These are phyloP conservation scores for Tetropium fuscum DNA, from an alignment of 2,888 invertebrate genomes.

Conservation along the genomic window DNA sequence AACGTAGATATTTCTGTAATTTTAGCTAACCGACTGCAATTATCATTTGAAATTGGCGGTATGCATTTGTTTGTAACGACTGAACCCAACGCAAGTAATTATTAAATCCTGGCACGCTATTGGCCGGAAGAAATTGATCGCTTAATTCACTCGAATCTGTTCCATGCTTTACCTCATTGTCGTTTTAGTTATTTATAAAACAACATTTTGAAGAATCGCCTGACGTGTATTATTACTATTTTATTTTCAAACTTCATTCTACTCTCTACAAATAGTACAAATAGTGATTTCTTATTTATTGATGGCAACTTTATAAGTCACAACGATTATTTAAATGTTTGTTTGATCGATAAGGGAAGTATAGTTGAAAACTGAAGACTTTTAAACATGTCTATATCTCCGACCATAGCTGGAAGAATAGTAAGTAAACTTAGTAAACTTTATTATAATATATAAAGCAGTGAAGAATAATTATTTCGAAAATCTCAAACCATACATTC, in stretches of 20 bases:
- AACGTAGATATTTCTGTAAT: too few species aligned
- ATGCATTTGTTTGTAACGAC: conserved; percentile 21
- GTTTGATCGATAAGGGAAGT: conserved; percentile 20
- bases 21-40: too few species aligned
- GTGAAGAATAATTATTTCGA: too few species aligned
- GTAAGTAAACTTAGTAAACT: conserved; percentile 25
- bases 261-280: too few species aligned
- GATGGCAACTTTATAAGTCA: too few species aligned
- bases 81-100: conserved; percentile 11
- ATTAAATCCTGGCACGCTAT: conserved; percentile 8
- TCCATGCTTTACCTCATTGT: conserved; percentile 1
- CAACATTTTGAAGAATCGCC: not conserved
- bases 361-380: not conserved
- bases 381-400: conserved; percentile 23
- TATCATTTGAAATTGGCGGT: conserved; percentile 7
- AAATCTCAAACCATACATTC: too few species aligned
- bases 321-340: too few species aligned
- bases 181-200: conserved; percentile 16
- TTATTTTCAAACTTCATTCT: too few species aligned
- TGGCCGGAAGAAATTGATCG: conserved; percentile 26
- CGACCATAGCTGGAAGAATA: conserved; percentile 5
- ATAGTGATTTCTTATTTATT: too few species aligned
- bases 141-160: not conserved
- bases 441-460: too few species aligned
- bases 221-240: too few species aligned